Evolutionary conservation across 2,888 invertebrate species (phyloP), one percentile per base, ranked within the genome.

Genomic region (Cryptocephalus primarius): DNA sequence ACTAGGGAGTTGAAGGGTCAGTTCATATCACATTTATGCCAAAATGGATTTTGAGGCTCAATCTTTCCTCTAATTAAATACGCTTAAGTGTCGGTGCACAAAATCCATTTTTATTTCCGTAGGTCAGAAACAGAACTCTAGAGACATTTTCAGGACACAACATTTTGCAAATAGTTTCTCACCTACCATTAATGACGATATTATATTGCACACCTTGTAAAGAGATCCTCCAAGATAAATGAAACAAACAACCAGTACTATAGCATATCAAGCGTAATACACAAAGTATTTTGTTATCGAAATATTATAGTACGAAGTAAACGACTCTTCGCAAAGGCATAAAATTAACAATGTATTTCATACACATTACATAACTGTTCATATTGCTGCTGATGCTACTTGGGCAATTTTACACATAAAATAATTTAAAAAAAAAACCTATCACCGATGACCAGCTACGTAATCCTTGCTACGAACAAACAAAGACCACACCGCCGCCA

Each of bases 11-110:
- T 50, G 53, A 52, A 46, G 55, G 55, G 57, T 56, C 56, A 50
- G 53, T 57, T 59, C 56, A 61, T 64, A 66, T 65, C 65, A 65
- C 65, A 65, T 64, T 65, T 10, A 33, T 4, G 45, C 62, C 61
- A 60, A 63, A 64, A 64, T 55, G 63, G 63, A 63, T 57, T 62
- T 63, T 62, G 60, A 58, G 60, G 54, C 47, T 49, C 52, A 48
- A 53, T 45, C 47, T 51, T 47, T 22, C n/a, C 34, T 48, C 47
- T 39, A 46, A 43, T 42, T 49, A 50, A 53, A 57, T 55, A 12
- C 6, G 36, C 6, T 36, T 11, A n/a, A 11, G 36, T 12, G 12
- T 4, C 6, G 12, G 12, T 55, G 58, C 60, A 60, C 59, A 59
- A 60, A 60, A 61, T 57, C 60, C 54, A 54, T 56, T 49, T 54